These are phyloP conservation scores for Mungos mungo DNA, from an alignment of 2,113 vertebrate species.

Conservation along the genomic window DNA sequence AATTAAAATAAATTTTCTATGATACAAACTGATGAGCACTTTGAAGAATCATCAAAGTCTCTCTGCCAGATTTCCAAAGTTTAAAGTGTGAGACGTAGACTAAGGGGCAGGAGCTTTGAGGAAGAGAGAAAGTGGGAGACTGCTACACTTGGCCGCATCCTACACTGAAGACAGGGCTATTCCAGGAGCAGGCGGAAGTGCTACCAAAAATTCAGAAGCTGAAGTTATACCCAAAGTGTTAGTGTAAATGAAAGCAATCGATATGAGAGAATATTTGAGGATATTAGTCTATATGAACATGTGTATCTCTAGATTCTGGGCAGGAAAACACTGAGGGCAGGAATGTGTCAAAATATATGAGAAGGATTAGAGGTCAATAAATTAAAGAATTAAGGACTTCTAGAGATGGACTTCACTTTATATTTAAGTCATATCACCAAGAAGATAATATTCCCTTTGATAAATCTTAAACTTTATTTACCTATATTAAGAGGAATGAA, in stretches of 20 bases:
- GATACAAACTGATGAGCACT: background rate
- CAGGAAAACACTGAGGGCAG: background rate
- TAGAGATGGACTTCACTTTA: background rate
- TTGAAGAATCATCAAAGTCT: background rate
- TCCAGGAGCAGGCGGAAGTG: background rate
- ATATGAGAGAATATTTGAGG: background rate
- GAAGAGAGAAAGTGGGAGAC: background rate
- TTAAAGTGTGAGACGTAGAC: background rate
- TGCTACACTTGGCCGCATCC: background rate
- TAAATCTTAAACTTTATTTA: background rate
- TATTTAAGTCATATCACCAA: background rate
- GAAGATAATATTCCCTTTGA: background rate
- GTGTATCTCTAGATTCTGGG: background rate
- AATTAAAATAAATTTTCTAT: background rate
- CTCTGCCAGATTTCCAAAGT: background rate
- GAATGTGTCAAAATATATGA: background rate
- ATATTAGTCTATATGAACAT: background rate
- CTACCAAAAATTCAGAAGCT: background rate
- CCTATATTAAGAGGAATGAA: background rate
- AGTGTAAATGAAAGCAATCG: background rate
- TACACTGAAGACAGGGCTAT: background rate
- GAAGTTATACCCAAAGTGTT: background rate
- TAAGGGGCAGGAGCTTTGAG: background rate
- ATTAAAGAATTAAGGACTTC: background rate
- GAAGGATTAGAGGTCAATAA: background rate